Evolutionary conservation across 2,888 invertebrate genomes (phyloP), one percentile per base, ranked within the genome.

Genomic region (Drosophila melanosoma): DNA sequence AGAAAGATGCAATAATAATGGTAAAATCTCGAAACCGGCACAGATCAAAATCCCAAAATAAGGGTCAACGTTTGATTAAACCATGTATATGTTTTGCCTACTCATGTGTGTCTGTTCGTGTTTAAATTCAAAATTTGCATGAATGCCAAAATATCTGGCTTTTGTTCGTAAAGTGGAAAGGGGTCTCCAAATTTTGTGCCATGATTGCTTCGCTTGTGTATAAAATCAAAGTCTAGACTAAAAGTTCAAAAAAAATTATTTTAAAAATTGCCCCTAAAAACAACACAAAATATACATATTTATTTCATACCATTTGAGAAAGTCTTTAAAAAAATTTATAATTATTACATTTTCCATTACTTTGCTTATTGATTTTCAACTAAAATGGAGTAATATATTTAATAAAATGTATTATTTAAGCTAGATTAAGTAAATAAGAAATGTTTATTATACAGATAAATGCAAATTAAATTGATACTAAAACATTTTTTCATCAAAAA

Each of bases 91-190:
- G 8, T 59, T 54, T n/a, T 23, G 23, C 32, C 8, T 10, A 45
- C 8, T n/a, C 15, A 26, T 17, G 23, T 33, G 11, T 26, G n/a
- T 38, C 29, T n/a, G 17, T 33, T 26, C 59, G 40, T 54, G 48
- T 29, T 33, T 52, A 23, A 60, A 35, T 32, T 32, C 3, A 20
- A 64, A 82, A 84, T 87, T 75, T 71, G 68, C 83, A 70, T 72
- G 66, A 74, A 64, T 69, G 67, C 40, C 64, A 71, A 72, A 42
- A 60, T 38, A 57, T 59, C 51, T 57, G 48, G 35, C 11, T 56
- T 52, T 49, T 54, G 42, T 56, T 62, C 58, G 35, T 20, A 36
- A 53, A 68, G 29, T 68, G 72, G 35, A 48, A 68, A 60, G 40
- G 40, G 17, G 17, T 49, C 29, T 35, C 42, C 32, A 61, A 20